These are phyloP conservation scores for Morone saxatilis DNA, from an alignment of 2,113 vertebrate species.

Conservation along the genomic window DNA sequence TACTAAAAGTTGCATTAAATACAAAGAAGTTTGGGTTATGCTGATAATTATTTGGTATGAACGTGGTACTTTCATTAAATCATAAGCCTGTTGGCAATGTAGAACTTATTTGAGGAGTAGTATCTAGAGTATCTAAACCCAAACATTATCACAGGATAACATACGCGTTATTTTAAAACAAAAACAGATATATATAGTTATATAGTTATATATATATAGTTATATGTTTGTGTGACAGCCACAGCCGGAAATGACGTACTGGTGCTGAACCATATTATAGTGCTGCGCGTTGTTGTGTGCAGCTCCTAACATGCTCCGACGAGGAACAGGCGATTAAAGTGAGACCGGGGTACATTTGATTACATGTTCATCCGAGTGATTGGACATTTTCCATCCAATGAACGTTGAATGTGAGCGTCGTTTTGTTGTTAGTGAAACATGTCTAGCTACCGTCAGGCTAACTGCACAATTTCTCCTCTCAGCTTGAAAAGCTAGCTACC, in stretches of 20 bases:
- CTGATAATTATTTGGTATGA: background rate
- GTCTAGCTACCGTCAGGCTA: background rate
- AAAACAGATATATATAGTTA: too few species aligned
- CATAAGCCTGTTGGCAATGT: background rate
- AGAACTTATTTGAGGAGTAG: too few species aligned
- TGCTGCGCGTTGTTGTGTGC: constrained; percentile 60
- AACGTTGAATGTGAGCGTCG: too few species aligned
- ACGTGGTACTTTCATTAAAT: background rate
- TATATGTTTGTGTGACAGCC: background rate
- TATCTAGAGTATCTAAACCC: background rate
- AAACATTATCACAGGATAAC: too few species aligned
- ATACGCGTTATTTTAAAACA: background rate
- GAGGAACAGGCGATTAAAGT: constrained; percentile 18
- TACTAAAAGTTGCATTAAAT: background rate
- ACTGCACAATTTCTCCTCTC: background rate
- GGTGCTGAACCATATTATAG: too few species aligned
- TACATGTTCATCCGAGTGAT: background rate
- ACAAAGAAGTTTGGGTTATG: background rate
- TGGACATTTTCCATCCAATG: background rate
- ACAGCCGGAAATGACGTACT: constrained; percentile 55
- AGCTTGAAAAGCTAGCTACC: constrained; percentile 30
- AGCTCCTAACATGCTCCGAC: constrained; percentile 50
- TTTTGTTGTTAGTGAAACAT: background rate
- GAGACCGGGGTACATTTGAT: background rate
- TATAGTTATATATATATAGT: too few species aligned